phyloP scores from a whole-genome alignment of 1,140 invertebrate genomes.

The Euglossa dilemma region DNA sequence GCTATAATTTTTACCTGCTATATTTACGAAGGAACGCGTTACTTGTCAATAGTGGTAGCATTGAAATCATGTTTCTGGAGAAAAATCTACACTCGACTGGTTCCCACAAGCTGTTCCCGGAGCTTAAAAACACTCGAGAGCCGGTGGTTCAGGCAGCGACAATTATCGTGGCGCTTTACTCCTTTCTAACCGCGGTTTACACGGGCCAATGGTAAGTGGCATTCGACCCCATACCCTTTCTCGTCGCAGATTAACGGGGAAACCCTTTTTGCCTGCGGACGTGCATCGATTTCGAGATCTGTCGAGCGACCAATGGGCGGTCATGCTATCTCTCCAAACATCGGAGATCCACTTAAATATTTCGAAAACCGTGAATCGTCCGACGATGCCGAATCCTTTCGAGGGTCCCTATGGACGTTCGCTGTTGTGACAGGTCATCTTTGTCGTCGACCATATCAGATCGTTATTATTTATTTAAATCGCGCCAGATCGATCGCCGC shows the following conservation, averaged over 20 bases:
- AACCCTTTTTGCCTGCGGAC: slow-evolving; percentile 55
- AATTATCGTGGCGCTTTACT: slow-evolving; percentile 34
- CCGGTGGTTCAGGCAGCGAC: background rate
- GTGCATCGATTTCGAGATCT: slow-evolving; percentile 46
- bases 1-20: no score
- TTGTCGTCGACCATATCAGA: slow-evolving; percentile 67
- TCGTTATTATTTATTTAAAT: slow-evolving; percentile 74
- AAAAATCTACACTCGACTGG: no score
- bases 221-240: slow-evolving; percentile 37
- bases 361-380: slow-evolving; percentile 71
- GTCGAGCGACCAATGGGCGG: slow-evolving; percentile 4
- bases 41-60: no score
- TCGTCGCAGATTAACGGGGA: slow-evolving; percentile 55
- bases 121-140: background rate
- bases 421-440: slow-evolving; percentile 73
- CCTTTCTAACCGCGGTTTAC: slow-evolving; percentile 32
- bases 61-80: background rate
- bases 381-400: slow-evolving; percentile 61
- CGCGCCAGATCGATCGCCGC: slow-evolving; percentile 18
- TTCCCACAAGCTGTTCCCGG: slow-evolving; percentile 13
- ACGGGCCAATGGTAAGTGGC: background rate
- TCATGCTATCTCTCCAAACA: slow-evolving; percentile 75
- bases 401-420: slow-evolving; percentile 29
- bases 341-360: slow-evolving; percentile 77
- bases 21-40: no score